Base-by-base conservation (phyloP, 2,888 invertebrate genomes). In the Drosophila borealis region DNA sequence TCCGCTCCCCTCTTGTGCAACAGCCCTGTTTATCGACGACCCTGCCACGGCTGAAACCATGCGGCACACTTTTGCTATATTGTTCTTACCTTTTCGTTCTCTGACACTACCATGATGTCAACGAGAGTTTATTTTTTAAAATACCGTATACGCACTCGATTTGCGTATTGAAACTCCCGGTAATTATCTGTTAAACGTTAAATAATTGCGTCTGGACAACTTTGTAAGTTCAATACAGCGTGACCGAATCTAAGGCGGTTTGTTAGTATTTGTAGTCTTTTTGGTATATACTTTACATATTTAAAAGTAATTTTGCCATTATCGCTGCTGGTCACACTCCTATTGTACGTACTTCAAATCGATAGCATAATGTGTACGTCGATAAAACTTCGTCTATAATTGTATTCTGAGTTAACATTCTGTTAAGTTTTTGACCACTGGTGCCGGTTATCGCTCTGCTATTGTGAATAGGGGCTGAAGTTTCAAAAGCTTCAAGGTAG, bases 1-100 rank as follows among this genome's bases (percentile, higher is more conserved):
- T 13, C 8, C 57, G 33, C 51, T 60, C 60, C 65, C 67, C 50
- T 81, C 80, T 78, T 87, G 81, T 72, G 77, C 85, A 87, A 82
- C 85, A 81, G 68, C 85, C 87, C 88, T 87, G 85, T 79, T 79
- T 85, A 74, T 78, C 55, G 71, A 71, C 75, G 78, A 83, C 70
- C 77, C 78, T 86, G 84, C 81, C 79, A 81, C 87, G 77, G 85
- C 74, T 79, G 48, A 80, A 80, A 80, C 76, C 83, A 82, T 83
- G 86, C 83, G 80, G 84, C 76, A 66, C 17, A 46, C 51, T 46
- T 63, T 75, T 55, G 34, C 29, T 29, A 56, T 60, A 37, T 66
- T 70, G 39, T 36, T 54, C 86, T 87, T 78, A 86, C 86, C 86
- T 86, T 87, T 51, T 86, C 86, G 55, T 60, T 87, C 74, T 86